phyloP scores from a whole-genome alignment of 2,797 vertebrate species.

The Scleropages formosus region DNA sequence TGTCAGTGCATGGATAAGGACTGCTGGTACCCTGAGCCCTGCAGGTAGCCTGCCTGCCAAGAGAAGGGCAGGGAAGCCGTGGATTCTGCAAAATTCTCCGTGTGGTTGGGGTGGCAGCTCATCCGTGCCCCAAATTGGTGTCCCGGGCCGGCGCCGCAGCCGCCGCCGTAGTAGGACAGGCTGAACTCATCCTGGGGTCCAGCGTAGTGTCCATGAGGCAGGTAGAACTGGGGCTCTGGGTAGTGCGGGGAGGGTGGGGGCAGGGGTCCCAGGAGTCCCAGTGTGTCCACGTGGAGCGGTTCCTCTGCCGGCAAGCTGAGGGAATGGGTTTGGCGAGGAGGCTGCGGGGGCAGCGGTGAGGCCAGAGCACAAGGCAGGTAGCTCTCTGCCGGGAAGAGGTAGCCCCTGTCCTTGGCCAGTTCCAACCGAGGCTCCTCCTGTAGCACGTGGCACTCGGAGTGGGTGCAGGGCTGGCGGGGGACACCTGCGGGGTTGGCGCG shows the following conservation, averaged over 20 bases:
- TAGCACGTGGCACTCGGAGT: conserved; percentile 59
- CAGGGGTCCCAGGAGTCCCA: conserved; percentile 41
- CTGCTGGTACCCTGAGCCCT: conserved; percentile 65
- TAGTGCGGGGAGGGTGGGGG: conserved; percentile 70
- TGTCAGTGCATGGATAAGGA: conserved; percentile 60
- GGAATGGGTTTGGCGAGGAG: conserved; percentile 48
- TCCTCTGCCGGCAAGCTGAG: conserved; percentile 46
- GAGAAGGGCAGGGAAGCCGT: conserved; percentile 53
- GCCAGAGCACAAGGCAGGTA: conserved; percentile 40
- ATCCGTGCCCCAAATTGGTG: conserved; percentile 59
- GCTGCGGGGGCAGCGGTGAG: not conserved
- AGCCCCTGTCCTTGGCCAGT: conserved; percentile 29
- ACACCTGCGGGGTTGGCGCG: conserved; percentile 56
- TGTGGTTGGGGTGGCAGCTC: conserved; percentile 63
- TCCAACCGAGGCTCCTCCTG: conserved; percentile 17
- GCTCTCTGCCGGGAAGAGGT: conserved; percentile 49
- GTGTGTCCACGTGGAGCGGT: conserved; percentile 58
- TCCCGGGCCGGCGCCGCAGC: conserved; percentile 52
- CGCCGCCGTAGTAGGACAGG: conserved; percentile 54
- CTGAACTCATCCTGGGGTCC: conserved; percentile 55
- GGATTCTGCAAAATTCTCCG: conserved; percentile 59
- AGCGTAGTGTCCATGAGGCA: conserved; percentile 56
- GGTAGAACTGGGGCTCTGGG: conserved; percentile 61
- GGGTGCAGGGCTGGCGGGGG: conserved; percentile 56
- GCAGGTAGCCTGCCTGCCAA: conserved; percentile 76